Evolutionary conservation across 2,113 vertebrate species (phyloP).

Genomic region (Malurus elegans): DNA sequence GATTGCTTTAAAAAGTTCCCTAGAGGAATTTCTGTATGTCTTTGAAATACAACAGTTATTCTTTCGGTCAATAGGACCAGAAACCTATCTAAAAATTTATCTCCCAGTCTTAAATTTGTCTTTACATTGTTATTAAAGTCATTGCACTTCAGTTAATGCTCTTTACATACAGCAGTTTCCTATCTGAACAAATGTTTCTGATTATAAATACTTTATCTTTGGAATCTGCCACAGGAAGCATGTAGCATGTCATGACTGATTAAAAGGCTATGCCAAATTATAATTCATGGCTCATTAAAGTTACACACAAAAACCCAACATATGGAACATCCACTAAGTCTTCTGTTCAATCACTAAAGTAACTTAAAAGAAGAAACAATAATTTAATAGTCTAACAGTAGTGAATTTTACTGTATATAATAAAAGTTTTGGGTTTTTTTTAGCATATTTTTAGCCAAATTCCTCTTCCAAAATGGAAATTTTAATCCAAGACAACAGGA

Average conservation of each 20-base stretch:
- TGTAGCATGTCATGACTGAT: neutral
- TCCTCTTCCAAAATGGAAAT: neutral
- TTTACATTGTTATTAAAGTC: neutral
- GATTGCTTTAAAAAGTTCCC: neutral
- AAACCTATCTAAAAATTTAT: neutral
- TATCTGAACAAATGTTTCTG: neutral
- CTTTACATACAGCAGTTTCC: neutral
- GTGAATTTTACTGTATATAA: neutral
- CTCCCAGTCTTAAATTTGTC: neutral
- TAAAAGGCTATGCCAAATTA: neutral
- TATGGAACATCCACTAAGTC: neutral
- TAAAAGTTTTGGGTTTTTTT: neutral
- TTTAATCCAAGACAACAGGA: neutral
- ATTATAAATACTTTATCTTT: neutral
- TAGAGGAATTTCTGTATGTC: neutral
- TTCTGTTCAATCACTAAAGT: neutral
- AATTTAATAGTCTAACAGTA: neutral
- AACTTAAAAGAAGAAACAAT: neutral
- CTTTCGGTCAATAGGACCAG: neutral
- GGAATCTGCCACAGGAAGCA: neutral
- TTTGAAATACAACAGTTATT: neutral
- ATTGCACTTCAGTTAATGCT: neutral
- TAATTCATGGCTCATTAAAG: neutral
- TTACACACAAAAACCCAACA: neutral
- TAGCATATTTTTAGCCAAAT: neutral